Conservation (phyloP, 2,797 vertebrate species). For the Brachyrhaphis roseni region DNA sequence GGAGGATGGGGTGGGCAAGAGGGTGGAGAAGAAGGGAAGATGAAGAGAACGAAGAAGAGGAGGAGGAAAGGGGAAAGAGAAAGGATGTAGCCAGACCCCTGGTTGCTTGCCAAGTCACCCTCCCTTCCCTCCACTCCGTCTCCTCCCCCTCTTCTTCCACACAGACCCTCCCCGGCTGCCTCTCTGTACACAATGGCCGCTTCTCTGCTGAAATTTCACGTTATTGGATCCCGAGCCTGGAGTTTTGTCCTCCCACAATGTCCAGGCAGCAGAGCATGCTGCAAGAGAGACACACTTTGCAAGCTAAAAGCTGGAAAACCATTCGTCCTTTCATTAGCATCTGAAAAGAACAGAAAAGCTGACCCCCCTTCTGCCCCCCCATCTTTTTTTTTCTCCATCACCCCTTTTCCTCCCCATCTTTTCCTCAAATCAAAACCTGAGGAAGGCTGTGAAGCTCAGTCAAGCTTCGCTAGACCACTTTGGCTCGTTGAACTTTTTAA, state of each 20-base stretch:
- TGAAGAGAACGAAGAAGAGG: conserved; percentile 57
- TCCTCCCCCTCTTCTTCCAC: conserved; percentile 53
- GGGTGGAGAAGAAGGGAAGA: conserved; percentile 48
- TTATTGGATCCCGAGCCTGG: conserved; percentile 84
- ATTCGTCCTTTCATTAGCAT: conserved; percentile 86
- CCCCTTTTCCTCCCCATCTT: conserved; percentile 69
- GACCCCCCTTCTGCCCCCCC: conserved; percentile 27
- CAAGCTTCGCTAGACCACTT: conserved; percentile 75
- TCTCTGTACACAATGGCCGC: conserved; percentile 82
- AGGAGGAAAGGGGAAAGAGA: conserved; percentile 70
- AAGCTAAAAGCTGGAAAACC: conserved; percentile 86
- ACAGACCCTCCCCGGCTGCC: conserved; percentile 75
- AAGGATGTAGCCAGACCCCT: conserved; percentile 83
- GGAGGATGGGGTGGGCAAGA: conserved; percentile 26
- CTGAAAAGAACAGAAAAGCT: conserved; percentile 78
- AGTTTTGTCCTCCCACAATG: conserved; percentile 88
- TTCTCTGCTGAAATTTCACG: conserved; percentile 88
- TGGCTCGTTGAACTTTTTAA: conserved; percentile 59
- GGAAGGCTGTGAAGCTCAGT: conserved; percentile 77
- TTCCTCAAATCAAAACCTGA: conserved; percentile 73
- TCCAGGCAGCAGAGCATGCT: conserved; percentile 86
- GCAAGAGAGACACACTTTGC: conserved; percentile 86
- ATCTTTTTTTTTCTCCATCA: conserved; percentile 37
- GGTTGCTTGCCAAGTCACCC: conserved; percentile 81
- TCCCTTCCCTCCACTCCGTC: conserved; percentile 72